These are phyloP conservation scores for Fregetta grallaria DNA, from an alignment of 2,113 vertebrate species.

Conservation along the genomic window DNA sequence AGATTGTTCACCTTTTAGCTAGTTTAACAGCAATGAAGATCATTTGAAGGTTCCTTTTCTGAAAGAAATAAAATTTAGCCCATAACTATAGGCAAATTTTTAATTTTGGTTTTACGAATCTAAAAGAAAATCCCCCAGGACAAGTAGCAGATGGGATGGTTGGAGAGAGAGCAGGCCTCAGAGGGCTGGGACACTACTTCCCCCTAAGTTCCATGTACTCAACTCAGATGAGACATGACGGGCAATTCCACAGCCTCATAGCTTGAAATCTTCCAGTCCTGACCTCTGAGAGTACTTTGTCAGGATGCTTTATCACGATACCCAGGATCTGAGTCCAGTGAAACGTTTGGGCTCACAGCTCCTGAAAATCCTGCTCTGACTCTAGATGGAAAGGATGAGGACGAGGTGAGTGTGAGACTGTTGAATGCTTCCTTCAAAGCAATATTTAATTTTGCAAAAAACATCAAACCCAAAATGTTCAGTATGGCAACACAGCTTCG, in stretches of 20 bases:
- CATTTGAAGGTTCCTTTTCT: background rate
- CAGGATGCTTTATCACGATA: background rate
- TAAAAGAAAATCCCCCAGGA: background rate
- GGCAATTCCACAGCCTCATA: background rate
- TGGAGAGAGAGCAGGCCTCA: background rate
- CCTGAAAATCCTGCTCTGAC: background rate
- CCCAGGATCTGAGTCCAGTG: background rate
- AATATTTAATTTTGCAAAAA: background rate
- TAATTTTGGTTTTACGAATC: background rate
- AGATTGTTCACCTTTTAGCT: background rate
- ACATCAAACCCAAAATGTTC: background rate
- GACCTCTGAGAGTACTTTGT: background rate
- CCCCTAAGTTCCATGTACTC: background rate
- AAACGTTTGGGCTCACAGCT: background rate
- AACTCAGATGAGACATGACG: background rate
- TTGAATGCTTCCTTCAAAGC: background rate
- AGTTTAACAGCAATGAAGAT: background rate
- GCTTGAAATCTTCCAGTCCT: background rate
- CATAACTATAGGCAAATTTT: rapidly evolving
- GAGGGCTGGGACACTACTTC: background rate
- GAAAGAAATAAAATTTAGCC: background rate
- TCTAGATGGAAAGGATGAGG: background rate
- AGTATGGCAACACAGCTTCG: background rate
- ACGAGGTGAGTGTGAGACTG: background rate
- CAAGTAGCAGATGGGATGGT: background rate